phyloP scores from a whole-genome alignment of 2,888 invertebrate species.

The Lysandra bellargus region DNA sequence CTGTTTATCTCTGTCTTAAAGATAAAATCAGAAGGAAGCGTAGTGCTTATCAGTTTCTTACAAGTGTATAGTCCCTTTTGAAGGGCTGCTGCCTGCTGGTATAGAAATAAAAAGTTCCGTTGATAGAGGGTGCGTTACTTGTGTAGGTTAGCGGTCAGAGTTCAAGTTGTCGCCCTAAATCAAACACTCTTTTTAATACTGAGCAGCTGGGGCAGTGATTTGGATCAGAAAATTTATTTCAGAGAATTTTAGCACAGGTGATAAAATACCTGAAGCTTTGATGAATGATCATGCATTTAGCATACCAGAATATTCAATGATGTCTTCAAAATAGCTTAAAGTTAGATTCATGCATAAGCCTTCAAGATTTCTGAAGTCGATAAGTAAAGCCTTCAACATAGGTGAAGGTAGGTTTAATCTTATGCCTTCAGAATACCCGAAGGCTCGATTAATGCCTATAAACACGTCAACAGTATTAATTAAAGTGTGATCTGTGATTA shows the following conservation, averaged over 20 bases:
- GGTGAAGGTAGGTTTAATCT: neutral
- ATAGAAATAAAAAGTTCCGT: neutral
- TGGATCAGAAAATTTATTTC: neutral
- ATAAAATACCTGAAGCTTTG: neutral
- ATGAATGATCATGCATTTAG: neutral
- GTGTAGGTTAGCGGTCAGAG: constrained; percentile 17
- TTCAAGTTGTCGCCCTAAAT: constrained; percentile 16
- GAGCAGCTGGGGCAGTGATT: neutral
- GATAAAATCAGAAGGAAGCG: neutral
- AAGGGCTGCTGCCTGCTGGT: neutral
- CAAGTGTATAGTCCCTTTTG: neutral
- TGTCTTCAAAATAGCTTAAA: neutral
- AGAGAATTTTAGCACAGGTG: neutral
- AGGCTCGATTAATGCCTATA: constrained; percentile 7
- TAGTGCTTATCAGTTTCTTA: neutral
- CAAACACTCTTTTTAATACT: neutral
- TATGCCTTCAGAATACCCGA: neutral
- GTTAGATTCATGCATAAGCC: neutral
- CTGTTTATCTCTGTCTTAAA: neutral
- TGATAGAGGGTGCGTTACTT: constrained; percentile 3
- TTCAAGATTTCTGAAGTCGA: neutral
- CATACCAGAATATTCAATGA: neutral
- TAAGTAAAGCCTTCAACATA: neutral
- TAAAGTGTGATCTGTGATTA: constrained; percentile 23
- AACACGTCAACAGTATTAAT: constrained; percentile 20